Base-by-base conservation (phyloP, 1,140 invertebrate genomes). In the Bemisia tabaci region DNA sequence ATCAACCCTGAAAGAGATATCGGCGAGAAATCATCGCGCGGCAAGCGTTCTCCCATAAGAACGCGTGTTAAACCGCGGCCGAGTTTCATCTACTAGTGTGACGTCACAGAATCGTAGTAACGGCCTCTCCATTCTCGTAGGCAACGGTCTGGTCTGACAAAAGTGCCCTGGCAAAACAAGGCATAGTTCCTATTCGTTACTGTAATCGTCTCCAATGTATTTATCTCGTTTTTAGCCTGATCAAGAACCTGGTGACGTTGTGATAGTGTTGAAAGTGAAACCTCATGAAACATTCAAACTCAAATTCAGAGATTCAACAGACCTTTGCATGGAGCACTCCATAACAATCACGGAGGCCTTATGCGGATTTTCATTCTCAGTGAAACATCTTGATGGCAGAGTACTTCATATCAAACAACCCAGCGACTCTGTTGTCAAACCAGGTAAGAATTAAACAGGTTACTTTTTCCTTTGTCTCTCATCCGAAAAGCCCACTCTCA, bases 191-290 rank as follows among this genome's bases (percentile, higher is more conserved):
- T n/a, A n/a, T n/a, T n/a, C n/a, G n/a, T n/a, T n/a, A n/a, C n/a
- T n/a, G n/a, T n/a, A n/a, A n/a, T n/a, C n/a, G n/a, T n/a, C n/a
- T n/a, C n/a, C n/a, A n/a, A n/a, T n/a, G n/a, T n/a, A n/a, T n/a
- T n/a, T n/a, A n/a, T n/a, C n/a, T n/a, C n/a, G n/a, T n/a, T 48
- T 48, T 9, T 48, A 89, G 74, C 90, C 92, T 62, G 89, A 88
- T 68, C 79, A 91, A 39, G 83, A 90, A 67, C 84, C 89, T 59
- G 92, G 92, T 21, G 92, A 97, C 80, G 87, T 97, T 65, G 85
- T 95, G 65, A 91, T 96, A 71, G 83, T 96, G 22, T 77, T 97
- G 22, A 87, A 94, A 72, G 87, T 94, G 75, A 86, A 90, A 75
- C 82, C 85, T 12, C 93, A 97, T 78, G 76, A 83, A 59, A 70